Base-by-base conservation (phyloP, 2,797 vertebrate species). In the Lepus oiostolus region DNA sequence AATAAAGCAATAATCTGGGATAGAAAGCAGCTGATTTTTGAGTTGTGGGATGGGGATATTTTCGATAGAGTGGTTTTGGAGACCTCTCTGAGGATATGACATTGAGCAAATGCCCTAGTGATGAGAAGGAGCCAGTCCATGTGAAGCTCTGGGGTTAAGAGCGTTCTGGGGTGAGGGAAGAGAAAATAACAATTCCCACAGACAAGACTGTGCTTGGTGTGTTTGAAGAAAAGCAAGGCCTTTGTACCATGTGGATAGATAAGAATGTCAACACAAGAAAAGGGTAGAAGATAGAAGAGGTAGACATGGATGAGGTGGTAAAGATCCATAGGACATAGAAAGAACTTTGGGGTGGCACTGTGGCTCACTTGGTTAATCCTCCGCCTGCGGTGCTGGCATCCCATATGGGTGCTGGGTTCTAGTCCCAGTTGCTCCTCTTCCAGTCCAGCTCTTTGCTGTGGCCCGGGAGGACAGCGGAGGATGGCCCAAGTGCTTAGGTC, bases 1-100 rank as follows among this genome's bases (percentile, higher is more conserved):
- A 85, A 88, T 75, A 58, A 85, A 77, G 70, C 24, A 85, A 93
- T 24, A 24, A 80, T 52, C 60, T 75, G 26, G n/a, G 54, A 72
- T n/a, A 60, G 63, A 85, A 76, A 62, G 32, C 76, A 72, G 70
- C 70, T 70, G 60, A 2, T 81, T 1, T 76, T 13, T 76, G 79
- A 54, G 30, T n/a, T 32, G 32, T 80, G 35, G n/a, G 65, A 1
- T 85, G 35, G 63, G 60, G 4, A 0, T 52, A 9, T 58, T 74
- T 82, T 47, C 71, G 42, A 35, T 13, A 21, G 14, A 3, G 21
- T 79, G 24, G n/a, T 35, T 47, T 38, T 26, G 74, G 52, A 87
- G 50, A 8, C 52, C 24, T 71, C 82, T 76, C 26, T 71, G 75
- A 81, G 89, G 67, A 79, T 13, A 32, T 35, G 38, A n/a, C 6